Conservation (phyloP, 1,140 invertebrate genomes). For the Philotrypesis tridentata region DNA sequence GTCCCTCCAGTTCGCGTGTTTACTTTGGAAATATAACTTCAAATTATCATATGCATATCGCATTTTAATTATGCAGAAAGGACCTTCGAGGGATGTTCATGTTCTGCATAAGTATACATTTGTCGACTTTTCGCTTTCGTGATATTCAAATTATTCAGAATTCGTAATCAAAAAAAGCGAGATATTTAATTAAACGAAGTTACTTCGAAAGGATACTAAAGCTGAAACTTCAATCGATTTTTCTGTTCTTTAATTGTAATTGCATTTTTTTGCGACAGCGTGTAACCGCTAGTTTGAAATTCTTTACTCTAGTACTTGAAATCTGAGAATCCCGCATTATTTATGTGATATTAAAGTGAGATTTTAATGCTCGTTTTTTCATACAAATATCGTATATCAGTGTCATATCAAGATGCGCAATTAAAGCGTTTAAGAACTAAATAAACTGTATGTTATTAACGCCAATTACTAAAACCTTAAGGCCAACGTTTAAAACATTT, state of each 20-base stretch:
- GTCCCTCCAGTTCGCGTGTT: background rate
- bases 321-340: background rate
- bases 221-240: background rate
- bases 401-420: too few species aligned
- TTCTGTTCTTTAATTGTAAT: constrained; percentile 21
- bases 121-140: too few species aligned
- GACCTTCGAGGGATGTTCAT: background rate
- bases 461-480: too few species aligned
- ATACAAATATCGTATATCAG: too few species aligned
- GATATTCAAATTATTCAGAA: background rate
- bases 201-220: background rate
- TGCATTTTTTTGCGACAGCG: background rate
- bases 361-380: too few species aligned
- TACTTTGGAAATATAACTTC: constrained; percentile 1
- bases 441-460: too few species aligned
- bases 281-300: background rate
- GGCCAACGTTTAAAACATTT: too few species aligned
- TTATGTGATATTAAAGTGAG: too few species aligned
- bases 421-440: too few species aligned
- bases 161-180: background rate
- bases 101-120: too few species aligned
- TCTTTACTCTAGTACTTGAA: background rate
- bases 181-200: constrained; percentile 5
- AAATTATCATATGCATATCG: background rate
- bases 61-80: background rate